A percentile compares a stretch with the other conserved stretches of the same genome.
Conservation (phyloP, 2,888 invertebrate species). For the Oegoconia quadripuncta region DNA sequence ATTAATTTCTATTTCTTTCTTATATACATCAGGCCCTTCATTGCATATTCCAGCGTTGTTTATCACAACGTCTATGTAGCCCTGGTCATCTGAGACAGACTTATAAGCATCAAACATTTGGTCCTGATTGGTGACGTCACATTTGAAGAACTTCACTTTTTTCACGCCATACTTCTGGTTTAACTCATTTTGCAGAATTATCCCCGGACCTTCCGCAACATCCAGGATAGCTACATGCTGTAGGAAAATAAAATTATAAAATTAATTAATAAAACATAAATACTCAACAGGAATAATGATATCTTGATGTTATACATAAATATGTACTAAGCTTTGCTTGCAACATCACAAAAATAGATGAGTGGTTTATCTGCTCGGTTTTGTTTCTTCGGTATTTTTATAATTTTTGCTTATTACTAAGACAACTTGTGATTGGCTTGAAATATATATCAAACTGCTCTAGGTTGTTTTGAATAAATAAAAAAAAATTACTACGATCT, state of each 20-base stretch:
- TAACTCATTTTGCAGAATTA: conserved; percentile 30
- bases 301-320: no score
- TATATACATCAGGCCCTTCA: conserved; percentile 24
- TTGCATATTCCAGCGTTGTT: conserved; percentile 44
- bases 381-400: no score
- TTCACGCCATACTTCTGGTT: conserved; percentile 27
- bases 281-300: no score
- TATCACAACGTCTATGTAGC: conserved; percentile 36
- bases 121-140: conserved; percentile 38
- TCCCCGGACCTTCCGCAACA: conserved; percentile 29
- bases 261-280: no score
- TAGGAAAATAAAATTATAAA: conserved; percentile 4
- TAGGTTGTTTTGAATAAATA: no score
- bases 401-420: no score
- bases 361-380: no score
- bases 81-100: conserved; percentile 23
- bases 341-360: no score
- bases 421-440: no score
- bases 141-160: conserved; percentile 36
- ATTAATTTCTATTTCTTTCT: conserved; percentile 35
- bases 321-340: no score
- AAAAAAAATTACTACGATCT: no score
- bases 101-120: conserved; percentile 31
- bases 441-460: no score
- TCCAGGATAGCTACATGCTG: conserved; percentile 40